These are phyloP conservation scores for Aegithalos caudatus DNA, from an alignment of 2,113 vertebrate species.

Conservation along the genomic window DNA sequence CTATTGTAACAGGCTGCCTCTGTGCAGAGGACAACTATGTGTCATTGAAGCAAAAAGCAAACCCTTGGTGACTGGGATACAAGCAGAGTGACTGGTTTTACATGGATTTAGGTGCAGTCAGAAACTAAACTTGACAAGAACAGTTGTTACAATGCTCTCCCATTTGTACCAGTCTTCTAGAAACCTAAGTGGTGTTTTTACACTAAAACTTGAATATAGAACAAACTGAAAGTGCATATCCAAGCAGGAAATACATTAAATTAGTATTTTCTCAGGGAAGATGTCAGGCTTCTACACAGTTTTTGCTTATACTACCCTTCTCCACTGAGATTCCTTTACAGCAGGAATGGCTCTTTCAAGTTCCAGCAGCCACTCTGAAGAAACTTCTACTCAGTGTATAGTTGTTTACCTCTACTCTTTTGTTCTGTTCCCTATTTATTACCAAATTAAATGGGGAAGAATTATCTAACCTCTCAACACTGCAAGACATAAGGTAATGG, in stretches of 20 bases:
- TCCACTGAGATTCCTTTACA: background rate
- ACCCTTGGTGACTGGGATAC: background rate
- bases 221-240: background rate
- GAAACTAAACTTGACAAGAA: background rate
- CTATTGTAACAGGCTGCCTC: background rate
- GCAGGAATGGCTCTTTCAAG: background rate
- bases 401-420: background rate
- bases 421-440: background rate
- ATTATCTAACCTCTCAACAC: background rate
- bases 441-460: background rate
- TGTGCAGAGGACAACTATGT: background rate
- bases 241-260: background rate
- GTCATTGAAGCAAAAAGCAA: background rate
- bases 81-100: background rate
- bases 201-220: background rate
- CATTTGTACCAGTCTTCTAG: background rate
- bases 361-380: background rate
- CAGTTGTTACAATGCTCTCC: background rate
- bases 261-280: background rate
- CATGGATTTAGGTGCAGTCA: background rate
- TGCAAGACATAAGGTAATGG: background rate
- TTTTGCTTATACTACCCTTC: background rate
- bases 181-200: background rate
- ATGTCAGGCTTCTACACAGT: background rate
- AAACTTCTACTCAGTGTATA: background rate